Evolutionary conservation across 2,888 invertebrate species (phyloP), one percentile per base, ranked within the genome.

Genomic region (Andrena bucephala): DNA sequence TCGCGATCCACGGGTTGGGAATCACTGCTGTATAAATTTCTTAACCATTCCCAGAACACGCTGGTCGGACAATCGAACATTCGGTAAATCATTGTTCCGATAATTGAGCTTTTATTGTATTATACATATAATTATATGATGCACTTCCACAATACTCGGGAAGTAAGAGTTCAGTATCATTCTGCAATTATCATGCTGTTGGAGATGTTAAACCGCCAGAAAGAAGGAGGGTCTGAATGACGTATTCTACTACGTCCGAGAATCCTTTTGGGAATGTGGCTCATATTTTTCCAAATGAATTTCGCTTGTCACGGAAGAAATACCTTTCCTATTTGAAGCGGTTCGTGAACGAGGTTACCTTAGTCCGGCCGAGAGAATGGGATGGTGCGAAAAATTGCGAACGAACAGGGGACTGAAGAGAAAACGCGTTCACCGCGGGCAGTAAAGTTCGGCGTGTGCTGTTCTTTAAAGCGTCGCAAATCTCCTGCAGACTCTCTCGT

Each of bases 381-480:
- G 62, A 63, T n/a, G 13, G 59, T 20, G 76, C 48, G 75, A 73
- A 70, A 77, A 80, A 68, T 77, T 73, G 74, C 52, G 67, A 71
- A 57, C 48, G 77, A 63, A 63, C 36, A 50, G 54, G 33, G 71
- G 71, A 65, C 69, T n/a, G 65, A 57, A 78, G 36, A 59, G 68
- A 24, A 69, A 73, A 78, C 54, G 76, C 59, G 84, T 67, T 24
- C 73, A 72, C 75, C 71, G 54, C 72, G 71, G 31, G 78, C 83
- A 86, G 84, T 86, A 87, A 89, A 89, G 82, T 89, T 86, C 83
- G 66, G 78, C 76, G 87, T 78, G 77, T 70, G 85, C 86, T 85
- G 87, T 89, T 88, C 86, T 88, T 90, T 89, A 89, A 89, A 88
- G 81, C 83, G 83, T 89, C 85, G 84, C 89, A 88, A 89, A 89